A percentile compares a stretch with the other conserved stretches of the same genome.
Evolutionary conservation across 2,797 vertebrate genomes (phyloP).

Genomic region (Cuniculus paca): DNA sequence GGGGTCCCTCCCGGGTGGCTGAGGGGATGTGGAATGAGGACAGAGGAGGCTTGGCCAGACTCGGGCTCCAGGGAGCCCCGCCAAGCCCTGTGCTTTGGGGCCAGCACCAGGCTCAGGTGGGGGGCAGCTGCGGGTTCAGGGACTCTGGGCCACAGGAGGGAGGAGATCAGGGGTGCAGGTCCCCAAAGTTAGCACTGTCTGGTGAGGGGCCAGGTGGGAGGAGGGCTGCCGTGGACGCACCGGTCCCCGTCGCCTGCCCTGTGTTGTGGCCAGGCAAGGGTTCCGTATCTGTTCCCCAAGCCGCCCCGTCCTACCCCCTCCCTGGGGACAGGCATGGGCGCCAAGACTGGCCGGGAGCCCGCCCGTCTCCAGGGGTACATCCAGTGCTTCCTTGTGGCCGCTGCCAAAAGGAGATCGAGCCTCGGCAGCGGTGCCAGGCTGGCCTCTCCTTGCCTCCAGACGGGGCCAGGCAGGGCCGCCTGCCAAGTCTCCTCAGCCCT

Average conservation of each 20-base stretch:
- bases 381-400: neutral
- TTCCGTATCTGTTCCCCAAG: neutral
- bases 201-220: neutral
- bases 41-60: neutral
- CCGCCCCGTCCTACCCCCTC: neutral
- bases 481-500: neutral
- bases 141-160: neutral
- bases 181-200: neutral
- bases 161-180: neutral
- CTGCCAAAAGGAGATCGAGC: slow-evolving; percentile 36
- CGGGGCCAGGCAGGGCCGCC: neutral
- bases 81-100: neutral
- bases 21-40: neutral
- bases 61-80: neutral
- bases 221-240: fast-evolving
- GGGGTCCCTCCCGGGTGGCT: neutral
- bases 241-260: neutral
- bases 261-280: fast-evolving
- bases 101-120: neutral
- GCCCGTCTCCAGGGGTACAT: neutral
- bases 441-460: neutral
- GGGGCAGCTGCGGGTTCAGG: neutral
- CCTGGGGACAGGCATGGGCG: fast-evolving
- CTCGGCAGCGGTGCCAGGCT: neutral
- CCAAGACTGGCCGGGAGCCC: neutral